phyloP scores from a whole-genome alignment of 2,888 invertebrate genomes.

The Apamea monoglypha region DNA sequence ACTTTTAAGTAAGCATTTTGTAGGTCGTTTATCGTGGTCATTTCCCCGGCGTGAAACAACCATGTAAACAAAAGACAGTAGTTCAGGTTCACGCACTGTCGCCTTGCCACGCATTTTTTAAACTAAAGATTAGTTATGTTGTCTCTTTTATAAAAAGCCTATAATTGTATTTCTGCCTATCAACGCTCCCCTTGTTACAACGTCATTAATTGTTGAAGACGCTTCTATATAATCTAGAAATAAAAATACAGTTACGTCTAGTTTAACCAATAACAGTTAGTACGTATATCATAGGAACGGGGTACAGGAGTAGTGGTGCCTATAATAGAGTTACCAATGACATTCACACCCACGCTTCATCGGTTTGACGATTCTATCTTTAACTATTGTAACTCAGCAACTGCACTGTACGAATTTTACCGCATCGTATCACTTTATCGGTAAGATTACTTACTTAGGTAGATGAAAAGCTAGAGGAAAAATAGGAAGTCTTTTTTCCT shows the following conservation, averaged over 20 bases:
- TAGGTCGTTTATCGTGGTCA: slow-evolving; percentile 85
- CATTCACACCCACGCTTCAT: slow-evolving; percentile 27
- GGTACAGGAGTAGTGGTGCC: slow-evolving; percentile 2
- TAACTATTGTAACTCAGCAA: neutral
- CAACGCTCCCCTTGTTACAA: neutral
- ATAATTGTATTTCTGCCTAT: neutral
- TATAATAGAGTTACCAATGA: slow-evolving; percentile 37
- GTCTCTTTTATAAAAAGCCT: neutral
- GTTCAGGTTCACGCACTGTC: slow-evolving; percentile 51
- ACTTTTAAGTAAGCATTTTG: slow-evolving; percentile 83
- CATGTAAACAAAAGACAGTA: slow-evolving; percentile 58
- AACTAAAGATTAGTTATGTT: slow-evolving; percentile 10
- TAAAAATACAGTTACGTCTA: slow-evolving; percentile 7
- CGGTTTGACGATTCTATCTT: slow-evolving; percentile 18
- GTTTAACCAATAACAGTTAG: slow-evolving; percentile 15
- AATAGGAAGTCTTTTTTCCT: neutral
- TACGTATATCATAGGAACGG: neutral
- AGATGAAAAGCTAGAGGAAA: slow-evolving; percentile 25
- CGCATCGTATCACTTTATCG: slow-evolving; percentile 5
- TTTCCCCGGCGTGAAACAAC: slow-evolving; percentile 74
- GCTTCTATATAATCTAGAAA: neutral
- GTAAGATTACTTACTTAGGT: neutral
- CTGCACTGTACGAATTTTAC: slow-evolving; percentile 9
- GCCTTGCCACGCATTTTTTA: slow-evolving; percentile 18
- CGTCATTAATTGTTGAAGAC: neutral